Percentiles rank a stretch among this genome's conserved stretches.
These are phyloP conservation scores for Lagenorhynchus albirostris DNA, from an alignment of 2,113 vertebrate genomes.

Conservation along the genomic window DNA sequence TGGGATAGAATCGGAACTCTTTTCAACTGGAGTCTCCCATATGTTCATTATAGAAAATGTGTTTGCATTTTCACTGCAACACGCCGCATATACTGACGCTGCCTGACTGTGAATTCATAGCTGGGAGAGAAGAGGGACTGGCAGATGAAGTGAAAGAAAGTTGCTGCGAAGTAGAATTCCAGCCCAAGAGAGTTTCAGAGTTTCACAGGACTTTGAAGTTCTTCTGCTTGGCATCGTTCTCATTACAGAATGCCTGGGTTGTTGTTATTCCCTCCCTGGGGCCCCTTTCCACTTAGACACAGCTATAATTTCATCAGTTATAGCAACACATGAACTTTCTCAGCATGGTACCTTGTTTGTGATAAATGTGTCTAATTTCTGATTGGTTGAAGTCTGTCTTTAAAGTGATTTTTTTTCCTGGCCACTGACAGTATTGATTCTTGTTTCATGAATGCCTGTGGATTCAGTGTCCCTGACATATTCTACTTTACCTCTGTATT, in stretches of 20 bases:
- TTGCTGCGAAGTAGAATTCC: conserved; percentile 67
- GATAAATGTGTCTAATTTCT: conserved; percentile 27
- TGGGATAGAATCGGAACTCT: conserved; percentile 64
- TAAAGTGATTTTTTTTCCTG: conserved; percentile 5
- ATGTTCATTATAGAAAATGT: conserved; percentile 80
- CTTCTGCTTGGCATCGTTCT: conserved; percentile 48
- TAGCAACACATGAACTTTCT: conserved; percentile 14
- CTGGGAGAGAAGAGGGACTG: conserved; percentile 70
- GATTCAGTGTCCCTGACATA: not conserved
- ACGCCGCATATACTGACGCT: conserved; percentile 65
- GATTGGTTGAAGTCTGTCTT: not conserved
- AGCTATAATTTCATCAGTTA: not conserved
- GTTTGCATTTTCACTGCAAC: conserved; percentile 75
- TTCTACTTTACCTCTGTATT: not conserved
- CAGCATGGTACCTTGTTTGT: not conserved
- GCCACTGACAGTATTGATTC: not conserved
- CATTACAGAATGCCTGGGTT: conserved; percentile 9
- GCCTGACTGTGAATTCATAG: conserved; percentile 73
- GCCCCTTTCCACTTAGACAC: not conserved
- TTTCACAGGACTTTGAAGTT: conserved; percentile 57
- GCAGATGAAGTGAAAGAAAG: conserved; percentile 73
- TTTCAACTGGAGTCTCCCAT: conserved; percentile 76
- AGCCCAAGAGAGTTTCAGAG: conserved; percentile 66
- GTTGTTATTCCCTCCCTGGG: not conserved
- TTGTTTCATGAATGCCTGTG: not conserved